phyloP scores from a whole-genome alignment of 1,140 invertebrate species.

The Trachelipus rathkii region DNA sequence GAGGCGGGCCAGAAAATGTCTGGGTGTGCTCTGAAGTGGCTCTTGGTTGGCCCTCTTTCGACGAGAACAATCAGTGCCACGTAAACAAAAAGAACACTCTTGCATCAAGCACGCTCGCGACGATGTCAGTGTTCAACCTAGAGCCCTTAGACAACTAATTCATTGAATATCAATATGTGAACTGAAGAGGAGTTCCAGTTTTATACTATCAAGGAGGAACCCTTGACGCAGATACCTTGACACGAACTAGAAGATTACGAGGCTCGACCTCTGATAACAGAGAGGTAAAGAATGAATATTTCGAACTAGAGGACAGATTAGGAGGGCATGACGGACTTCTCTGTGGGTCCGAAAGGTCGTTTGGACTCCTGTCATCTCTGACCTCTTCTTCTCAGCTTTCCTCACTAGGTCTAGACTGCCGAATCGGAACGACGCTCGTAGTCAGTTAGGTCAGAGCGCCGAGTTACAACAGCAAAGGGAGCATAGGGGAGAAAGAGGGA shows the following conservation, averaged over 20 bases:
- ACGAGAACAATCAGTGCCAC: slow-evolving; percentile 22
- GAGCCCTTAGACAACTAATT: slow-evolving; percentile 33
- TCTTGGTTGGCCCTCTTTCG: slow-evolving; percentile 39
- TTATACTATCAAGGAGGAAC: slow-evolving; percentile 38
- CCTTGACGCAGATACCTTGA: slow-evolving; percentile 27
- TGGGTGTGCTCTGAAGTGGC: slow-evolving; percentile 32
- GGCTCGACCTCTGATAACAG: slow-evolving; percentile 23
- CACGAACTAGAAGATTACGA: slow-evolving; percentile 40
- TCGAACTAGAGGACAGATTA: background rate
- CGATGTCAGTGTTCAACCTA: slow-evolving; percentile 33
- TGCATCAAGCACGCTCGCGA: background rate
- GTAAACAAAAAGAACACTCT: background rate
- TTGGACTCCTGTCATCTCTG: slow-evolving; percentile 41
- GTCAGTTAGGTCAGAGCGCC: background rate
- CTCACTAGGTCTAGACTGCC: slow-evolving; percentile 42
- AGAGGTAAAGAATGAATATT: background rate
- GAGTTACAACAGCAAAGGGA: slow-evolving; percentile 16
- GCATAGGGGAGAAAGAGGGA: slow-evolving; percentile 9
- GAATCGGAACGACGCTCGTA: slow-evolving; percentile 23
- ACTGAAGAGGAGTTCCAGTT: slow-evolving; percentile 20
- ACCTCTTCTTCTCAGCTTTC: slow-evolving; percentile 43
- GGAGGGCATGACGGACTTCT: slow-evolving; percentile 37
- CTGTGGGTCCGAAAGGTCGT: slow-evolving; percentile 43
- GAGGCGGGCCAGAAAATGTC: slow-evolving; percentile 35
- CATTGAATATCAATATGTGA: slow-evolving; percentile 22